A percentile compares a stretch with the other conserved stretches of the same genome.
Conservation (phyloP, 2,797 vertebrate species). For the Euthynnus affinis region DNA sequence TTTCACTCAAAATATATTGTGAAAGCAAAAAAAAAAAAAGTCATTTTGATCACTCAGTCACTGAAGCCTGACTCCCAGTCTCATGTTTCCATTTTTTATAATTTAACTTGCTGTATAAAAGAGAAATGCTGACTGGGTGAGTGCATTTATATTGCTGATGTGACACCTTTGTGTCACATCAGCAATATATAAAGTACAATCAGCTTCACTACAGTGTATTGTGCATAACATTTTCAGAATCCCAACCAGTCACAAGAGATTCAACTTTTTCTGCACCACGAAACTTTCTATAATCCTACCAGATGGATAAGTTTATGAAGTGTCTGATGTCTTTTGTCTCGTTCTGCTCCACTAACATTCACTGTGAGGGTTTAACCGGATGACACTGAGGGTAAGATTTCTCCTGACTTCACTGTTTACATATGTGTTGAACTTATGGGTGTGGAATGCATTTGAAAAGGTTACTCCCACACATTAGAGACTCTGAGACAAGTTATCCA, state of each 20-base stretch:
- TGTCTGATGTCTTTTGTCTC: not conserved
- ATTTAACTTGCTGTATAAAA: not conserved
- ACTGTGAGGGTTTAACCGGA: not conserved
- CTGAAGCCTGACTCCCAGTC: not conserved
- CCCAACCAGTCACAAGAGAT: not conserved
- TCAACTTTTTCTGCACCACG: not conserved
- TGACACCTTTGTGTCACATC: too few species aligned
- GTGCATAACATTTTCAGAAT: not conserved
- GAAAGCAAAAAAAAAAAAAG: too few species aligned
- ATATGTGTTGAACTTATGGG: slow-evolving; percentile 2
- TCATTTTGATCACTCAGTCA: not conserved
- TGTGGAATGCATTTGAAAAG: slow-evolving; percentile 4
- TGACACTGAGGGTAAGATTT: not conserved
- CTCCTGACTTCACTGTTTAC: not conserved
- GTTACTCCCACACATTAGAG: not conserved
- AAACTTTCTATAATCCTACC: not conserved
- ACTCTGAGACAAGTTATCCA: not conserved
- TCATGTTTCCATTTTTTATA: not conserved
- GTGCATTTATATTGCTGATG: not conserved
- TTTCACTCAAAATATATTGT: too few species aligned
- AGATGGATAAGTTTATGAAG: not conserved
- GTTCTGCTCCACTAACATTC: not conserved
- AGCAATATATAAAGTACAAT: too few species aligned
- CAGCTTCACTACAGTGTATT: not conserved
- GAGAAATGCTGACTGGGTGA: not conserved